Evolutionary conservation across 2,797 vertebrate genomes (phyloP).

Genomic region (Acrocephalus scirpaceus): DNA sequence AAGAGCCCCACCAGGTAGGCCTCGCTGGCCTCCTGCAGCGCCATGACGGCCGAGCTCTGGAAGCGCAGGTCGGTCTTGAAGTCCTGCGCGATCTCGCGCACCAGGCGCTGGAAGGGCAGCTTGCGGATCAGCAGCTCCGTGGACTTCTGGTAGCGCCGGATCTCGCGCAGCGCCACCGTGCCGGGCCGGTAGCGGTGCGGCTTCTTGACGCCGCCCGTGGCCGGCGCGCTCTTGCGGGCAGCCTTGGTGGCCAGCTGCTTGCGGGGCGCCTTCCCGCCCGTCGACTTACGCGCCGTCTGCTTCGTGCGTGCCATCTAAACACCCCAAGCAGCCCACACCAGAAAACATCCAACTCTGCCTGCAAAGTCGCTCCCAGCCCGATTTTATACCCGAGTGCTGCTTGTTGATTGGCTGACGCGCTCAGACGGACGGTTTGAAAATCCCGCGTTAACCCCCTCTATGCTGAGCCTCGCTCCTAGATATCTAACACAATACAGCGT

Average conservation of each 20-base stretch:
- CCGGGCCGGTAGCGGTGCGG: slow-evolving; percentile 86
- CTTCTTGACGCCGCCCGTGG: slow-evolving; percentile 82
- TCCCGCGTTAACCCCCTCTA: too few species aligned
- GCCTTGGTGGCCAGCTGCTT: not conserved
- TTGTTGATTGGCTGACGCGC: too few species aligned
- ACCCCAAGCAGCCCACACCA: too few species aligned
- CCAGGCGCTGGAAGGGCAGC: slow-evolving; percentile 80
- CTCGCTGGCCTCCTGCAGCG: slow-evolving; percentile 88
- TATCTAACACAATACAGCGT: too few species aligned
- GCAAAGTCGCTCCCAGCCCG: too few species aligned
- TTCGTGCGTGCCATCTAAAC: not conserved
- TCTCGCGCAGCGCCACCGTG: slow-evolving; percentile 79
- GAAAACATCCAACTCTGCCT: too few species aligned
- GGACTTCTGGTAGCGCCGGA: slow-evolving; percentile 82
- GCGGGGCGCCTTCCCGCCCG: not conserved
- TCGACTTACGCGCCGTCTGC: not conserved
- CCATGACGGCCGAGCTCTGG: slow-evolving; percentile 81
- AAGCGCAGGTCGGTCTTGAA: slow-evolving; percentile 81
- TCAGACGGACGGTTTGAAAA: too few species aligned
- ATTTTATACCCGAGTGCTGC: too few species aligned
- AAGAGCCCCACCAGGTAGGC: slow-evolving; percentile 78
- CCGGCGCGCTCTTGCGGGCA: not conserved
- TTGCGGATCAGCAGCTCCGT: slow-evolving; percentile 77
- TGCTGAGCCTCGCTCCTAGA: too few species aligned
- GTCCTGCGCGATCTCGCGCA: slow-evolving; percentile 80